Conservation (phyloP, 2,113 vertebrate genomes). For the Gopherus evgoodei region DNA sequence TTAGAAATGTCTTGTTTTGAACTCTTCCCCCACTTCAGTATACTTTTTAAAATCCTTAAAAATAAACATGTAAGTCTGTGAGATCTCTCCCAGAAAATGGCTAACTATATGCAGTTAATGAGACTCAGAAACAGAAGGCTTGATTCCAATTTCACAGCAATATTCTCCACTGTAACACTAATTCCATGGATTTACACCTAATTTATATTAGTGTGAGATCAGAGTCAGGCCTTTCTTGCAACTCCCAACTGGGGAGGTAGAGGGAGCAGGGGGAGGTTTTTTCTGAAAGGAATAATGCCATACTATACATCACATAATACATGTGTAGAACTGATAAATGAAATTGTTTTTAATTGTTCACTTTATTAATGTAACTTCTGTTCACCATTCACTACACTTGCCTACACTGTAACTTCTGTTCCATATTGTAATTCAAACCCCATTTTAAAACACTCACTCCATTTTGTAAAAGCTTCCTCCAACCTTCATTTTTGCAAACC, state of each 20-base stretch:
- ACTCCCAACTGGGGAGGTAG: background rate
- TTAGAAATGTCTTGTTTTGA: conserved; percentile 74
- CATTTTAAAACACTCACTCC: no score
- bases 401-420: no score
- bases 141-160: conserved; percentile 43
- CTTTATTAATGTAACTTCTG: no score
- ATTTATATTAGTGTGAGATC: conserved; percentile 14
- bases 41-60: conserved; percentile 51
- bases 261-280: background rate
- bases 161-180: conserved; percentile 29
- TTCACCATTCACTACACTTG: no score
- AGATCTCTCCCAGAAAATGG: conserved; percentile 61
- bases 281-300: background rate
- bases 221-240: background rate
- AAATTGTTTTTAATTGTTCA: no score
- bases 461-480: no score
- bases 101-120: background rate
- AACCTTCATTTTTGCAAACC: no score
- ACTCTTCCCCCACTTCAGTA: background rate
- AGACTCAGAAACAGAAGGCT: conserved; percentile 47
- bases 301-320: background rate
- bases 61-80: conserved; percentile 32
- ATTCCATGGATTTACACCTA: conserved; percentile 16
- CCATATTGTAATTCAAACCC: no score
- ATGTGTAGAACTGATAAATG: no score